Evolutionary conservation across 2,797 vertebrate genomes (phyloP).

Genomic region (Xiphophorus birchmanni): DNA sequence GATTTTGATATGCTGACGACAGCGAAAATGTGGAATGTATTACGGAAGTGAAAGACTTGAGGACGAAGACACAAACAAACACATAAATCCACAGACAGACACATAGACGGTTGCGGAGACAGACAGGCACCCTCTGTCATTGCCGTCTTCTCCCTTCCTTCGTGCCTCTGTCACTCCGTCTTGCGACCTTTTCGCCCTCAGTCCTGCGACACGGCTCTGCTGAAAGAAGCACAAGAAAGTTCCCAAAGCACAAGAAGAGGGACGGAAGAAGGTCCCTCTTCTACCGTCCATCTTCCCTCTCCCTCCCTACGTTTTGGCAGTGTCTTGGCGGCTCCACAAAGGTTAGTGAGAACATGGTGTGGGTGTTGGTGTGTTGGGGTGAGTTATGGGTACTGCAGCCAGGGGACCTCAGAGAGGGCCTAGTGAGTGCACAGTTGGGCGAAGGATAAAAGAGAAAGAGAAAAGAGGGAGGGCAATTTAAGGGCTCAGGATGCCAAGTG

Average conservation of each 20-base stretch:
- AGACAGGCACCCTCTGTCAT: conserved; percentile 76
- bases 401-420: conserved; percentile 81
- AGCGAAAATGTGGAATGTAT: conserved; percentile 79
- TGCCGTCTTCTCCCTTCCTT: conserved; percentile 47
- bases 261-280: conserved; percentile 27
- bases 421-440: conserved; percentile 80
- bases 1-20: conserved; percentile 58
- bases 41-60: conserved; percentile 79
- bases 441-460: conserved; percentile 77
- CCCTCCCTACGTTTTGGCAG: conserved; percentile 62
- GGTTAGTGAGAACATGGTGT: conserved; percentile 80
- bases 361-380: conserved; percentile 81
- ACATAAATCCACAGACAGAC: conserved; percentile 81
- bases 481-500: conserved; percentile 84
- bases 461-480: conserved; percentile 76
- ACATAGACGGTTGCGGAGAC: conserved; percentile 69
- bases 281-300: conserved; percentile 48
- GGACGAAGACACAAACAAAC: conserved; percentile 81
- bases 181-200: conserved; percentile 48
- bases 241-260: conserved; percentile 43
- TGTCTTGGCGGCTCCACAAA: conserved; percentile 79
- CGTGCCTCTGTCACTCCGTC: conserved; percentile 45
- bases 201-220: conserved; percentile 46
- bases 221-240: conserved; percentile 13
- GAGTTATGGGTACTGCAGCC: conserved; percentile 84